Percentiles rank a stretch among this genome's conserved stretches.
These are phyloP conservation scores for Lepus timidus DNA, from an alignment of 2,113 vertebrate genomes.

Conservation along the genomic window DNA sequence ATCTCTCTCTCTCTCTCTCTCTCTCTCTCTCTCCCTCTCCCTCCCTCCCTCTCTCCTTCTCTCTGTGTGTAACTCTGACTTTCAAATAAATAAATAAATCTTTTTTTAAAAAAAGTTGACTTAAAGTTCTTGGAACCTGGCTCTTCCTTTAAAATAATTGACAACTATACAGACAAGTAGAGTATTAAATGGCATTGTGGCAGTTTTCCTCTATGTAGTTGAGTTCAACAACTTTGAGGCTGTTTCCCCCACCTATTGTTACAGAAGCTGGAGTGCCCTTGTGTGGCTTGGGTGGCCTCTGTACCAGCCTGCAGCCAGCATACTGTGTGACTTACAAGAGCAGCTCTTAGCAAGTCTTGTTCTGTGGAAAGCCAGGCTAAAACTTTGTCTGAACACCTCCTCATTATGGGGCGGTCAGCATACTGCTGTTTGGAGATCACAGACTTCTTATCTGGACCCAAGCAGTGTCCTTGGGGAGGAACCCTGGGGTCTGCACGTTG, in stretches of 20 bases:
- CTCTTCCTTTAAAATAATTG: conserved; percentile 14
- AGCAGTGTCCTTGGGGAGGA: neutral
- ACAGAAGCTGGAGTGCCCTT: neutral
- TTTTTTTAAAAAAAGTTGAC: neutral
- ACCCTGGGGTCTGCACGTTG: conserved; percentile 5
- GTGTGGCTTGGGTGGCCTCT: neutral
- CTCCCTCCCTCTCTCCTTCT: too few species aligned
- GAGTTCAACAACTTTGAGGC: conserved; percentile 1
- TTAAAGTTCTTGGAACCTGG: conserved; percentile 1
- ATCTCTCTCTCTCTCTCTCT: too few species aligned
- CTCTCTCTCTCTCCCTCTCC: too few species aligned
- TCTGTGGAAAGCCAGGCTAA: conserved; percentile 29
- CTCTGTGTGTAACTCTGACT: too few species aligned
- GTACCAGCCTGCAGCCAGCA: neutral
- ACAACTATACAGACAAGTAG: neutral
- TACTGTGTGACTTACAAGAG: neutral
- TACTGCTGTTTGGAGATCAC: conserved; percentile 20
- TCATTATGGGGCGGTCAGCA: conserved; percentile 63
- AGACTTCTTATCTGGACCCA: conserved; percentile 19
- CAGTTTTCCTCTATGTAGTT: neutral
- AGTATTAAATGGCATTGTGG: neutral
- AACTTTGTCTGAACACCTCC: neutral
- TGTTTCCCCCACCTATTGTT: neutral
- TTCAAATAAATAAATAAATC: too few species aligned
- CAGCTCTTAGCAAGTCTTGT: neutral